A percentile compares a stretch with the other conserved stretches of the same genome.
Evolutionary conservation across 2,888 invertebrate genomes (phyloP).

Genomic region (Rambutsinella grinnellia): DNA sequence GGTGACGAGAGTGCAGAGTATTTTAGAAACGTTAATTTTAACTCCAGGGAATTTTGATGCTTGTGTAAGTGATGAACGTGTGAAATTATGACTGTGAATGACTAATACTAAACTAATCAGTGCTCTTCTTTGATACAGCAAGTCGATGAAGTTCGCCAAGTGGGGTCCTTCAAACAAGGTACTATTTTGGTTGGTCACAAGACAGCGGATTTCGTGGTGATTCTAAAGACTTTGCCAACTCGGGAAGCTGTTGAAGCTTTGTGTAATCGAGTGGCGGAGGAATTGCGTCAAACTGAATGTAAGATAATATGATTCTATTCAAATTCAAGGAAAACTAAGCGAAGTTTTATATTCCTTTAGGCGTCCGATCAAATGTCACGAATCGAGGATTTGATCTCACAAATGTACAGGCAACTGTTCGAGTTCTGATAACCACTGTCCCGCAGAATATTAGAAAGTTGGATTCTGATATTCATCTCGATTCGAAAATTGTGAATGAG

Average conservation of each 20-base stretch:
- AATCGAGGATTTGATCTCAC: slow-evolving; percentile 89
- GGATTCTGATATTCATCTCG: slow-evolving; percentile 86
- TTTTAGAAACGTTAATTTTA: slow-evolving; percentile 93
- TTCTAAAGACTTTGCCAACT: slow-evolving; percentile 95
- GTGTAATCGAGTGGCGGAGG: slow-evolving; percentile 87
- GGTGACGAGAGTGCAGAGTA: slow-evolving; percentile 94
- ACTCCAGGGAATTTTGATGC: slow-evolving; percentile 95
- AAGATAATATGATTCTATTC: slow-evolving; percentile 51
- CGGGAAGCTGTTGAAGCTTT: slow-evolving; percentile 95
- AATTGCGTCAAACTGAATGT: slow-evolving; percentile 74
- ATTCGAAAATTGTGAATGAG: slow-evolving; percentile 82
- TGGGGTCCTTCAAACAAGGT: slow-evolving; percentile 98
- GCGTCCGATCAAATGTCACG: slow-evolving; percentile 69
- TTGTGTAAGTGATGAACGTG: slow-evolving; percentile 80
- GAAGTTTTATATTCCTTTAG: slow-evolving; percentile 67
- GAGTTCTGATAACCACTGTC: slow-evolving; percentile 92
- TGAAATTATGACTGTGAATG: no score
- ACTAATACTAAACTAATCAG: no score
- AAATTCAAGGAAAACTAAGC: no score
- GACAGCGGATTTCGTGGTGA: slow-evolving; percentile 96
- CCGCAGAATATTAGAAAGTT: slow-evolving; percentile 92
- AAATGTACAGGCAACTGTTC: slow-evolving; percentile 86
- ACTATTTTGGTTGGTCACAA: slow-evolving; percentile 97
- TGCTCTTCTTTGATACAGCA: no score
- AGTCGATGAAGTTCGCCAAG: slow-evolving; percentile 94